Evolutionary conservation across 2,797 vertebrate species (phyloP).

Genomic region (Myotis planiceps): DNA sequence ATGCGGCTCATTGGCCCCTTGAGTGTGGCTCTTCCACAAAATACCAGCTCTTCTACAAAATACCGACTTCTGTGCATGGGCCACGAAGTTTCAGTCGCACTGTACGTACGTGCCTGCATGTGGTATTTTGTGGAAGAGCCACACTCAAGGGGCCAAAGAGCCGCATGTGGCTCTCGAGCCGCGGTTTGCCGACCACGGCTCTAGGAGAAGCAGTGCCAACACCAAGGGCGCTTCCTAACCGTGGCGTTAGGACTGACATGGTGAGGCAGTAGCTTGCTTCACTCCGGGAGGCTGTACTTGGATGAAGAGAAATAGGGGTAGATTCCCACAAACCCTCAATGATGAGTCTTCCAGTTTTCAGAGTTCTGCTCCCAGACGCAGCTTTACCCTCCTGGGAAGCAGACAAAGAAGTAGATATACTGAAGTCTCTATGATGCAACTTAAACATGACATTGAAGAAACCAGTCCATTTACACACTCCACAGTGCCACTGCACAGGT

Average conservation of each 20-base stretch:
- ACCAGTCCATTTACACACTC: background rate
- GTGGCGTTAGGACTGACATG: background rate
- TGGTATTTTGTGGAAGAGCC: too few relatives aligned
- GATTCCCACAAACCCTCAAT: background rate
- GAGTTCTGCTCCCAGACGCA: background rate
- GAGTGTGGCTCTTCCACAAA: too few relatives aligned
- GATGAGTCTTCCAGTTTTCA: background rate
- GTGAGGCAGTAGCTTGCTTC: background rate
- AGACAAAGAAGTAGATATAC: background rate
- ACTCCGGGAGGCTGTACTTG: background rate
- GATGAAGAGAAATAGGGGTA: background rate
- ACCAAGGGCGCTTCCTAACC: background rate
- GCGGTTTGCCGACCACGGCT: too few relatives aligned
- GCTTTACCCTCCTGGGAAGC: background rate
- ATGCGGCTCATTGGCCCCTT: too few relatives aligned
- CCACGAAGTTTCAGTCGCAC: too few relatives aligned
- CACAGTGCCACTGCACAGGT: background rate
- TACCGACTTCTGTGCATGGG: too few relatives aligned
- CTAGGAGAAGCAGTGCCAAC: background rate
- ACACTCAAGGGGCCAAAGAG: too few relatives aligned
- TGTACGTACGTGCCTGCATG: accelerated
- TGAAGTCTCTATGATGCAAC: background rate
- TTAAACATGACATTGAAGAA: background rate
- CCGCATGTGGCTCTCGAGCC: too few relatives aligned
- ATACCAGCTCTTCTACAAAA: too few relatives aligned